Evolutionary conservation across 2,888 invertebrate genomes (phyloP).

Genomic region (Cheilosia variabilis): DNA sequence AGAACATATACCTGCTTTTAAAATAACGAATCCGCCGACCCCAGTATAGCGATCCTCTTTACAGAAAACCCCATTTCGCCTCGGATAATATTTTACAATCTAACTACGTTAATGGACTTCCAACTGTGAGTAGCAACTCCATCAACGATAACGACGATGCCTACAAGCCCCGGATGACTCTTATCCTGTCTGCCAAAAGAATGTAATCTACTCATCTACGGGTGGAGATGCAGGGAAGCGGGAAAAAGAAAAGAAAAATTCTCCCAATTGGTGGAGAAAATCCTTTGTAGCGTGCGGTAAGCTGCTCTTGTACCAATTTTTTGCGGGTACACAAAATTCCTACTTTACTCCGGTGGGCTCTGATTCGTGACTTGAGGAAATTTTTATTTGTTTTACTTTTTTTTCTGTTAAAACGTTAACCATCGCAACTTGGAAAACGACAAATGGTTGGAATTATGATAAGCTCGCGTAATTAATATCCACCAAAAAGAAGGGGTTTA

Average conservation of each 20-base stretch:
- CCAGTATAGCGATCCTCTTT: background rate
- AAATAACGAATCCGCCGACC: background rate
- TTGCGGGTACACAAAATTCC: slow-evolving; percentile 30
- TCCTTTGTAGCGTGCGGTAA: slow-evolving; percentile 32
- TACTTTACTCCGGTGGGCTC: slow-evolving; percentile 8
- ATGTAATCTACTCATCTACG: slow-evolving; percentile 30
- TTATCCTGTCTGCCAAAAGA: slow-evolving; percentile 48
- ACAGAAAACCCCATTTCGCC: slow-evolving; percentile 1
- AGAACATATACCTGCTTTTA: background rate
- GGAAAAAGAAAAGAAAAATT: slow-evolving; percentile 11
- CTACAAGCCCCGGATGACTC: slow-evolving; percentile 39
- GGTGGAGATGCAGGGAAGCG: slow-evolving; percentile 12
- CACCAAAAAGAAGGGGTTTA: slow-evolving; percentile 19
- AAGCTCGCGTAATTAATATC: slow-evolving; percentile 73
- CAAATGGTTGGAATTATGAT: slow-evolving; percentile 61
- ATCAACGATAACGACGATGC: slow-evolving; percentile 25
- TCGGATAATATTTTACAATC: slow-evolving; percentile 38
- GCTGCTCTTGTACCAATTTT: slow-evolving; percentile 35
- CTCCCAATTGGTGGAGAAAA: slow-evolving; percentile 22
- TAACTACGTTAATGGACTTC: slow-evolving; percentile 41
- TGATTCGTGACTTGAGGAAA: slow-evolving; percentile 45
- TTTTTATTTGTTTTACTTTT: background rate
- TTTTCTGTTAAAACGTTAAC: slow-evolving; percentile 44
- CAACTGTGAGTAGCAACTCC: slow-evolving; percentile 35
- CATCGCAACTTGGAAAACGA: slow-evolving; percentile 20